Percentiles rank a stretch among this genome's conserved stretches.
These are phyloP conservation scores for Frankliniella intonsa DNA, from an alignment of 2,888 invertebrate genomes.

Conservation along the genomic window DNA sequence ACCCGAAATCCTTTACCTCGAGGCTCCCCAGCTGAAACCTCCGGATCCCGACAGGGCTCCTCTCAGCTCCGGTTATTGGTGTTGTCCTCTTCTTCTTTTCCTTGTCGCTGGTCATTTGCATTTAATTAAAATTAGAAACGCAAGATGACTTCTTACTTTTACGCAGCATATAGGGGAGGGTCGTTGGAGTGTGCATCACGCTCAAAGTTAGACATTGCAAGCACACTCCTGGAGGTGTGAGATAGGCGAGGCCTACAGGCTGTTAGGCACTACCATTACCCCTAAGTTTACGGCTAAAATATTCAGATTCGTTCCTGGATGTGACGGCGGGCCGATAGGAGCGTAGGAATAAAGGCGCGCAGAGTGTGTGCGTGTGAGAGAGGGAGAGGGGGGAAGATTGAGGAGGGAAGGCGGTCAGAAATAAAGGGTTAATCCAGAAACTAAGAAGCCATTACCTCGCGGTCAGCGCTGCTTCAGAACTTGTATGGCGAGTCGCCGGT, in stretches of 20 bases:
- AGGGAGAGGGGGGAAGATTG: neutral
- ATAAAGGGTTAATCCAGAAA: neutral
- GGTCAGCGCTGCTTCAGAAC: neutral
- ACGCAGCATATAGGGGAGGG: neutral
- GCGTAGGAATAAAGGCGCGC: neutral
- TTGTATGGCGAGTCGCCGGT: neutral
- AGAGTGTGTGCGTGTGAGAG: neutral
- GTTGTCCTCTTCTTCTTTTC: neutral
- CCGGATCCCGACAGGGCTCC: no score
- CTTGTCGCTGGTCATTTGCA: neutral
- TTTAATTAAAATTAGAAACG: neutral
- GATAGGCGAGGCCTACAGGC: neutral
- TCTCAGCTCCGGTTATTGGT: no score
- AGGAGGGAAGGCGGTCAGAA: neutral
- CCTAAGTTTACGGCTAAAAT: neutral
- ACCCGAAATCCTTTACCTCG: neutral
- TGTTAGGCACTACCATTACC: neutral
- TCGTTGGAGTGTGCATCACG: neutral
- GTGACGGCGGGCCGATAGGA: neutral
- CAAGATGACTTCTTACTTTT: constrained; percentile 9
- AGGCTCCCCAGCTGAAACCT: no score
- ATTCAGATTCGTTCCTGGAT: neutral
- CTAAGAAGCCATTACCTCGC: neutral
- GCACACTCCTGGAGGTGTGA: neutral
- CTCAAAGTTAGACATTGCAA: neutral